A percentile compares a stretch with the other conserved stretches of the same genome.
These are phyloP conservation scores for Drosophila ohnishii DNA, from an alignment of 1,140 invertebrate species.

Conservation along the genomic window DNA sequence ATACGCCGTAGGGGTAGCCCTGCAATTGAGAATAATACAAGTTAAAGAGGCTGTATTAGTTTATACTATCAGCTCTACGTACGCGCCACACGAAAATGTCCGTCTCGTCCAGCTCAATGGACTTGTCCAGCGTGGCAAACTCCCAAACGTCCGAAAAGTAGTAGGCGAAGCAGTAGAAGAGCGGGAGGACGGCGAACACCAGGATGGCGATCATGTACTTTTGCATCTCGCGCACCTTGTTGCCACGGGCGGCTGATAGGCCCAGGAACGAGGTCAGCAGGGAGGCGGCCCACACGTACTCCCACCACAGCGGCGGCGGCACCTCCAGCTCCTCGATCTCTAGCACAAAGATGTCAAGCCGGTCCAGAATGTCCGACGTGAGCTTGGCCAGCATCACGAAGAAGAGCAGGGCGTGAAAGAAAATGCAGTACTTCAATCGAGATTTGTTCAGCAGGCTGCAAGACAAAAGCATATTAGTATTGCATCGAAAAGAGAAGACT, in stretches of 20 bases:
- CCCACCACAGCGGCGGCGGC: constrained; percentile 92
- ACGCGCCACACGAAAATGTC: constrained; percentile 92
- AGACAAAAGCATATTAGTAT: constrained; percentile 30
- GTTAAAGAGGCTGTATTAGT: neutral
- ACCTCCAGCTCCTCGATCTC: constrained; percentile 96
- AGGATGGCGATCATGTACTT: constrained; percentile 92
- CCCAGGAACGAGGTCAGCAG: constrained; percentile 93
- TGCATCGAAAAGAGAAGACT: constrained; percentile 2
- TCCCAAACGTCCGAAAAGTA: constrained; percentile 93
- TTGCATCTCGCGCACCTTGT: constrained; percentile 90
- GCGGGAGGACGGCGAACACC: constrained; percentile 90
- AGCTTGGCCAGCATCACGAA: constrained; percentile 95
- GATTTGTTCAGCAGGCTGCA: constrained; percentile 95
- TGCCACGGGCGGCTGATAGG: constrained; percentile 92
- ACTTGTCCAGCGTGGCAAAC: constrained; percentile 88
- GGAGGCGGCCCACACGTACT: constrained; percentile 96
- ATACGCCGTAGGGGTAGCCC: constrained; percentile 94
- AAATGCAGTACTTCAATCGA: constrained; percentile 95
- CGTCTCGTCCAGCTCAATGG: constrained; percentile 86
- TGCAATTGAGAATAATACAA: constrained; percentile 83
- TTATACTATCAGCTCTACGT: constrained; percentile 50
- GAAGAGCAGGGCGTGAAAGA: constrained; percentile 95
- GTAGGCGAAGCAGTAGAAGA: constrained; percentile 91
- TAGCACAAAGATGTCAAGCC: constrained; percentile 95
- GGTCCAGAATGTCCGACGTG: constrained; percentile 94